Evolutionary conservation across 2,888 invertebrate genomes (phyloP).

Genomic region (Saturnia pavonia): DNA sequence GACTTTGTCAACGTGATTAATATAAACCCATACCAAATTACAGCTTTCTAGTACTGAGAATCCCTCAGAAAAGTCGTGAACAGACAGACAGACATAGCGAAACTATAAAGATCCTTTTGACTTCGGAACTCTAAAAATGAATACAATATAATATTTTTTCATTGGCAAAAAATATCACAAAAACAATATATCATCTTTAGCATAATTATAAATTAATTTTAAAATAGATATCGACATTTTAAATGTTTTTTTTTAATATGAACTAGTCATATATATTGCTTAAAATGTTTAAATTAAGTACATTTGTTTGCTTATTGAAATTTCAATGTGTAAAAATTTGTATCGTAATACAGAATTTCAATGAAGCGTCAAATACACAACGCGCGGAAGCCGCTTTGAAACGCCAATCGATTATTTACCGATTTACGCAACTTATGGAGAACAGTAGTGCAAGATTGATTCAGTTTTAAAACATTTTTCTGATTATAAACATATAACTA

Average conservation of each 20-base stretch:
- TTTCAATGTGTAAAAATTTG: constrained; percentile 31
- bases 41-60: too few relatives aligned
- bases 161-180: neutral
- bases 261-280: neutral
- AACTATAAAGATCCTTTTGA: too few relatives aligned
- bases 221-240: neutral
- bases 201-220: neutral
- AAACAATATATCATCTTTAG: neutral
- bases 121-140: too few relatives aligned
- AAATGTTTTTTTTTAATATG: neutral
- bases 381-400: constrained; percentile 34
- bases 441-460: neutral
- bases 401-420: constrained; percentile 40
- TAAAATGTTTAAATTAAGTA: neutral
- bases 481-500: neutral
- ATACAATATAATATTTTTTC: too few relatives aligned
- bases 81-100: too few relatives aligned
- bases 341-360: constrained; percentile 42
- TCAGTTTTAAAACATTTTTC: neutral
- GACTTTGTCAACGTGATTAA: too few relatives aligned
- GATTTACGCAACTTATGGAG: constrained; percentile 19
- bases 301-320: neutral
- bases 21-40: too few relatives aligned
- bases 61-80: too few relatives aligned
- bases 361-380: constrained; percentile 41